Evolutionary conservation across 92 coral and sea anemone genomes (phyloP), one percentile per base, ranked within the genome.

Genomic region (Porites rus): DNA sequence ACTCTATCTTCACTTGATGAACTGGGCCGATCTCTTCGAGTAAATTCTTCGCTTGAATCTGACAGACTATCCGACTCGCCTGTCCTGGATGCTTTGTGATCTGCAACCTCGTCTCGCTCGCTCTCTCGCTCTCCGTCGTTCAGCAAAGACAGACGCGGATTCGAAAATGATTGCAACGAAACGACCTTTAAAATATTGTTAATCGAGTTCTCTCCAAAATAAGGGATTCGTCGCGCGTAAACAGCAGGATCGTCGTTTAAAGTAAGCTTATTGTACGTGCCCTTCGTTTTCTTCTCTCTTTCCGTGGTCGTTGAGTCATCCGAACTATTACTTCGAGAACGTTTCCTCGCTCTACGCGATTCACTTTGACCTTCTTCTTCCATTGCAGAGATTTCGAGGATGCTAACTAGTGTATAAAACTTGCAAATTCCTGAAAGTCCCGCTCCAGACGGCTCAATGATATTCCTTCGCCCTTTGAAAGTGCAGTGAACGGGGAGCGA

Each of bases 161-260:
- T 93, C 13, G 98, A 93, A 72, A 93, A 94, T 19, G 98, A 94
- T 69, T 94, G 98, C 24, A 94, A 81, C 4, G 98, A 94, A 43
- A 94, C 98, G 22, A 94, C 98, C 72, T 94, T 94, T 11, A 94
- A 83, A 71, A 94, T 94, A 82, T 94, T 91, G 76, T 90, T 94
- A 86, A 94, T 92, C 25, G 98, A 94, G 52, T 91, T 93, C 78
- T 94, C 96, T 22, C 96, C 83, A 43, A 83, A 72, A 83, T 82
- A 82, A 1, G 98, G 92, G 50, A 90, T 88, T 85, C 88, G 86
- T 19, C 88, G 91, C 28, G 93, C 94, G 50, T 85, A 92, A 10
- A 86, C 92, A 22, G 76, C 80, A 28, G 80, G 83, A 72, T 67
- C 78, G 68, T 92, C 88, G 81, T 60, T 83, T 69, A 80, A 86